These are phyloP conservation scores for Poeciliopsis occidentalis DNA, from an alignment of 2,113 vertebrate species.

Conservation along the genomic window DNA sequence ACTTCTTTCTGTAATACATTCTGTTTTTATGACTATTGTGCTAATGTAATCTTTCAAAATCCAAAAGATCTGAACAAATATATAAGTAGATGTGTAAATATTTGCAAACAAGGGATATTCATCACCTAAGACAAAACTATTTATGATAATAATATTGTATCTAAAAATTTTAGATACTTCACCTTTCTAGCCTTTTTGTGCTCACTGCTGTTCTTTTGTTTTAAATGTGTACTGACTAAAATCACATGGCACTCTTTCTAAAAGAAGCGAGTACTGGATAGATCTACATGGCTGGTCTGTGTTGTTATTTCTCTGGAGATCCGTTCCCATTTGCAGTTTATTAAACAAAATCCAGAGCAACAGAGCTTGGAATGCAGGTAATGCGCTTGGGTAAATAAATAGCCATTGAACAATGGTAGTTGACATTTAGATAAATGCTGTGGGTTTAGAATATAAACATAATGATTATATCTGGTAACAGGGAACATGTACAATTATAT, in stretches of 20 bases:
- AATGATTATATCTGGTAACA: conserved; percentile 23
- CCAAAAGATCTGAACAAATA: background rate
- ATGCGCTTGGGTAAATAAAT: conserved; percentile 16
- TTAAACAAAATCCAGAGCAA: background rate
- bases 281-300: conserved; percentile 10
- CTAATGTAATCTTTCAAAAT: conserved; percentile 5
- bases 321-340: conserved; percentile 39
- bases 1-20: conserved; percentile 25
- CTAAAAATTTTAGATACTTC: background rate
- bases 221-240: conserved; percentile 20
- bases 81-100: background rate
- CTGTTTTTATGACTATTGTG: conserved; percentile 10
- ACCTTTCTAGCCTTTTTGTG: conserved; percentile 5
- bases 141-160: background rate
- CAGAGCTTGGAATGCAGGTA: conserved; percentile 24
- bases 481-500: background rate
- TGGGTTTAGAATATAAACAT: conserved; percentile 17
- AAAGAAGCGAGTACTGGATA: conserved; percentile 1
- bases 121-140: background rate
- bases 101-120: background rate
- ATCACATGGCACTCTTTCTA: background rate
- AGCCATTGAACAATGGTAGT: conserved; percentile 13
- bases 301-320: conserved; percentile 44
- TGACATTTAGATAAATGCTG: conserved; percentile 46
- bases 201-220: background rate